Evolutionary conservation across 2,888 invertebrate genomes (phyloP), one percentile per base, ranked within the genome.

Genomic region (Prionchulus punctatus): DNA sequence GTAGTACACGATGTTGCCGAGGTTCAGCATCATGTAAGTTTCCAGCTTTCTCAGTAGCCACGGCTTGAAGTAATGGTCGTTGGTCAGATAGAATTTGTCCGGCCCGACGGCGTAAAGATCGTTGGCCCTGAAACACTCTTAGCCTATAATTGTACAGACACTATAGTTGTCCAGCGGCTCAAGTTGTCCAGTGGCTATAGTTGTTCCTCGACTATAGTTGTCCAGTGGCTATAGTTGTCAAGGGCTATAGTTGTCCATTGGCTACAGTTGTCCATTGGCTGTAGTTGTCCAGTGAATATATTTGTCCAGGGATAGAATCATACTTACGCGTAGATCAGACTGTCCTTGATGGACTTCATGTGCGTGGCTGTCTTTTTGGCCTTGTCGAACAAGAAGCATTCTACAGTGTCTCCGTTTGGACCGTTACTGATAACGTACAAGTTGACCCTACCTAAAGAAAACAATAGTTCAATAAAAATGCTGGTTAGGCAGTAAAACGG

Each of bases 41-140:
- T 68, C 68, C 2, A 59, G 45, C 2, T 59, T 28, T 42, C 30
- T 3, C 21, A 63, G 62, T 23, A 59, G 27, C 54, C 54, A 58
- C n/a, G 57, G 54, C 7, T 53, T 26, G 54, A 63, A 66, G 47
- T 59, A 64, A 12, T 61, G 62, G 36, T 62, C 53, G 58, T 65
- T 66, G 2, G 65, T 63, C 36, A 67, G 30, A 55, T 66, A 63
- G 53, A 68, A 63, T 36, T 63, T 53, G 54, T 67, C 68, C 1
- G 67, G 61, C 0, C 65, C 66, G 12, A 66, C 62, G 1, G 62
- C 68, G 0, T 59, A 59, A 15, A 68, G 55, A 56, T 63, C 64
- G 18, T 61, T 61, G 1, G 65, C 58, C 49, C 64, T 66, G n/a
- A n/a, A n/a, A n/a, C n/a, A n/a, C n/a, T n/a, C n/a, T n/a, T n/a